A percentile compares a stretch with the other conserved stretches of the same genome.
These are phyloP conservation scores for Erebia aethiops DNA, from an alignment of 2,888 invertebrate genomes.

Conservation along the genomic window DNA sequence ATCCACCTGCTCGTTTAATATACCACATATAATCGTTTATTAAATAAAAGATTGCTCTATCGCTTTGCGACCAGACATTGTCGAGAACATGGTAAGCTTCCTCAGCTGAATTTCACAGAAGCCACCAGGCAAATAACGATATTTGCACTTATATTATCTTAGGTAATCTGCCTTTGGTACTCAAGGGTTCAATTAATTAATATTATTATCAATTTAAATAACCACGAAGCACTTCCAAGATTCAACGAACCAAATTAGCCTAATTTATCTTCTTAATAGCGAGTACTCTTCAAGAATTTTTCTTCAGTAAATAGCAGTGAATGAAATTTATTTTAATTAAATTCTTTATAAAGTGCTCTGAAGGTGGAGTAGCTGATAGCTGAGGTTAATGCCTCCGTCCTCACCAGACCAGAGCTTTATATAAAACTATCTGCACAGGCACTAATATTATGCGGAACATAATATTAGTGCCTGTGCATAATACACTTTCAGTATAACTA, in stretches of 20 bases:
- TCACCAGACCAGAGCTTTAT: too few relatives aligned
- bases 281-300: slow-evolving; percentile 22
- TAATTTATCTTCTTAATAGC: slow-evolving; percentile 31
- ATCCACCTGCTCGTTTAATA: too few relatives aligned
- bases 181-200: background rate
- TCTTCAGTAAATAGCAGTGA: slow-evolving; percentile 21
- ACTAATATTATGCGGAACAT: background rate
- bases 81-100: too few relatives aligned
- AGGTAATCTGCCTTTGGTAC: background rate
- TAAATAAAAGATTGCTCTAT: too few relatives aligned
- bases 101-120: background rate
- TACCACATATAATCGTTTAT: too few relatives aligned
- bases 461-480: slow-evolving; percentile 6
- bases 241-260: slow-evolving; percentile 23
- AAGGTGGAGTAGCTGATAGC: background rate
- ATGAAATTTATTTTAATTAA: slow-evolving; percentile 10
- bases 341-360: background rate
- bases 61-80: too few relatives aligned
- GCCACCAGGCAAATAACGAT: background rate
- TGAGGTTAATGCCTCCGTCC: too few relatives aligned
- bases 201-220: slow-evolving; percentile 16
- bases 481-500: slow-evolving; percentile 1
- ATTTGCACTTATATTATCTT: background rate
- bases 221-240: slow-evolving; percentile 21
- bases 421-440: too few relatives aligned